phyloP scores from a whole-genome alignment of 2,888 invertebrate species.

The Sturmia bella region DNA sequence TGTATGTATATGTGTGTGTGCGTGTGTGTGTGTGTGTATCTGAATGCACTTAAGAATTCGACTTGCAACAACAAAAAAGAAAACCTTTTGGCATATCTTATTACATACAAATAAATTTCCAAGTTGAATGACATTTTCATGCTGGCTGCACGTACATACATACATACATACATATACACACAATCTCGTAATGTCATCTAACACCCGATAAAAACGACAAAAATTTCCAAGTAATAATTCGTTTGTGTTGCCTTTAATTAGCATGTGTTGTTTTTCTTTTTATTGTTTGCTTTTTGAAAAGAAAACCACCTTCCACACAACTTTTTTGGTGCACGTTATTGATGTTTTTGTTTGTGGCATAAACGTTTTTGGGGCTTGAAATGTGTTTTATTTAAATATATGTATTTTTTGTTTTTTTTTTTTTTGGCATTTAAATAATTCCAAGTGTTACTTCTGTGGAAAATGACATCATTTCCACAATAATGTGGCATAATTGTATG shows the following conservation, averaged over 20 bases:
- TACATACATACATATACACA: too few species aligned
- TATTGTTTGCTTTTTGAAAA: not conserved
- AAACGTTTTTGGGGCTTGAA: constrained; percentile 19
- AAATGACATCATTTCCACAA: constrained; percentile 64
- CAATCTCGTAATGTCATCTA: constrained; percentile 50
- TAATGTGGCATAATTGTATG: constrained; percentile 18
- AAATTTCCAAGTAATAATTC: constrained; percentile 25
- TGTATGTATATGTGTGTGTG: too few species aligned
- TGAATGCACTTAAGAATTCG: not conserved
- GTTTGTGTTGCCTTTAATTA: constrained; percentile 49
- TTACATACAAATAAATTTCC: constrained; percentile 1
- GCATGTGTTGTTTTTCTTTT: constrained; percentile 4
- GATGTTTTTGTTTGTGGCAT: not conserved
- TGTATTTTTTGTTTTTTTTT: not conserved
- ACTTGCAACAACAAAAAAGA: not conserved
- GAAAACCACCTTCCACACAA: constrained; percentile 40
- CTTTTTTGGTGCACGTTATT: not conserved
- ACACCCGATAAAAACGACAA: constrained; percentile 28
- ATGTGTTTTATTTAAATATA: not conserved
- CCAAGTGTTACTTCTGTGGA: not conserved
- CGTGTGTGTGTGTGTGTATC: too few species aligned
- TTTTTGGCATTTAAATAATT: constrained; percentile 37
- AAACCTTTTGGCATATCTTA: not conserved
- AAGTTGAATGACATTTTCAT: constrained; percentile 60
- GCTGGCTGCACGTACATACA: constrained; percentile 1